Conservation (phyloP, 2,888 invertebrate genomes). For the Salticus scenicus region DNA sequence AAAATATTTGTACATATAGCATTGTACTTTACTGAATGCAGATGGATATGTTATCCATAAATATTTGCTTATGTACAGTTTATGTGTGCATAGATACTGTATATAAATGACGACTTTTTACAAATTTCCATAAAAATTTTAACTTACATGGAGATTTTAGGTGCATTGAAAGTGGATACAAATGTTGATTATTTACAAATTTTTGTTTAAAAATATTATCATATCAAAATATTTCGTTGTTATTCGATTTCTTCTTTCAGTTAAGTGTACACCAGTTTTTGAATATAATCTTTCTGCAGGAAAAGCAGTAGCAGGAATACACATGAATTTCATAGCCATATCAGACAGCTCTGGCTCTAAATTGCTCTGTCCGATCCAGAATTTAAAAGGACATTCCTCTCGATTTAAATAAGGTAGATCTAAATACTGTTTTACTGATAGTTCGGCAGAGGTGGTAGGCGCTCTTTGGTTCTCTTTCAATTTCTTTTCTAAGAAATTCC, state of each 20-base stretch:
- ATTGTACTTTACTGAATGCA: no score
- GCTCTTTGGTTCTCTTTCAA: not conserved
- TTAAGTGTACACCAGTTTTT: not conserved
- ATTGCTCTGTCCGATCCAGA: not conserved
- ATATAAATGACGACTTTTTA: no score
- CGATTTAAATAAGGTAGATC: not conserved
- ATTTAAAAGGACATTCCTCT: not conserved
- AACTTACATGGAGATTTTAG: no score
- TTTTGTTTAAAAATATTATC: conserved; percentile 12
- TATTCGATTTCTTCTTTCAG: not conserved
- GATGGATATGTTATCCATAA: no score
- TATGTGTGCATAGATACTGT: no score
- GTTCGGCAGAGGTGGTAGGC: not conserved
- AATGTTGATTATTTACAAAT: no score
- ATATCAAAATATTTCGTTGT: conserved; percentile 1
- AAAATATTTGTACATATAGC: no score
- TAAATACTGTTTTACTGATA: not conserved
- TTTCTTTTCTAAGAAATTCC: not conserved
- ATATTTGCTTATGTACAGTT: no score
- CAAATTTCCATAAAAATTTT: no score
- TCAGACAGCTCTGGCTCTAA: not conserved
- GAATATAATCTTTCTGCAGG: conserved; percentile 6
- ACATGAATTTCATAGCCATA: conserved; percentile 3
- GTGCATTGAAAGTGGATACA: no score
- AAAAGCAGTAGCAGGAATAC: not conserved